These are phyloP conservation scores for Athalia cordata DNA, from an alignment of 2,888 invertebrate species.

Conservation along the genomic window DNA sequence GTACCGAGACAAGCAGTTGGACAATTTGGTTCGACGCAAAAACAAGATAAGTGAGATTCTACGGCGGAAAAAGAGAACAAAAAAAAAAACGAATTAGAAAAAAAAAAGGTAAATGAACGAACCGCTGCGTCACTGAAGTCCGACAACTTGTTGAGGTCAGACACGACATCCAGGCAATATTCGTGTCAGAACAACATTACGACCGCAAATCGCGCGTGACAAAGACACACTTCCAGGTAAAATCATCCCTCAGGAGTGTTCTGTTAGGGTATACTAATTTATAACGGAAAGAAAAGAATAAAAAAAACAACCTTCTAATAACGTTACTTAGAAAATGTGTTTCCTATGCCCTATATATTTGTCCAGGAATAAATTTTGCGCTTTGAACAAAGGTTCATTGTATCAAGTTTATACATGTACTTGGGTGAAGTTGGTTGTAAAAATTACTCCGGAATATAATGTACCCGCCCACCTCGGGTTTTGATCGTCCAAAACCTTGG, in stretches of 20 bases:
- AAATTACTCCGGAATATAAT: no score
- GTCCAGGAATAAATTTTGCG: no score
- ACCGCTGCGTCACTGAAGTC: conserved; percentile 38
- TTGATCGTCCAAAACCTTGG: background rate
- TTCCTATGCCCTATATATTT: no score
- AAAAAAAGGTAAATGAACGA: conserved; percentile 33
- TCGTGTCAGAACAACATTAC: conserved; percentile 34
- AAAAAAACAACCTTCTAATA: no score
- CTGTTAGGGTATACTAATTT: background rate
- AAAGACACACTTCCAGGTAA: conserved; percentile 10
- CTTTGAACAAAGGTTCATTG: no score
- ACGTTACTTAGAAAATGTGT: no score
- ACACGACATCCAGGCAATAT: conserved; percentile 48
- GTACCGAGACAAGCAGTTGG: conserved; percentile 37
- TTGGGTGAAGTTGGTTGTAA: no score
- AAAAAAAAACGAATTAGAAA: background rate
- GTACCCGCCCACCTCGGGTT: background rate
- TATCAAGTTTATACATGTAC: no score
- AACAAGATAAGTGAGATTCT: conserved; percentile 38
- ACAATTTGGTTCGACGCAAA: conserved; percentile 26
- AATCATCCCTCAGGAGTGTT: conserved; percentile 10
- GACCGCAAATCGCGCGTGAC: conserved; percentile 3
- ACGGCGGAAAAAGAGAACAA: background rate
- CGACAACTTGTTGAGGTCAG: conserved; percentile 54
- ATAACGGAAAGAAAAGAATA: background rate